Percentiles rank a stretch among this genome's conserved stretches.
These are phyloP conservation scores for Lonchura striata DNA, from an alignment of 2,113 vertebrate genomes.

Conservation along the genomic window DNA sequence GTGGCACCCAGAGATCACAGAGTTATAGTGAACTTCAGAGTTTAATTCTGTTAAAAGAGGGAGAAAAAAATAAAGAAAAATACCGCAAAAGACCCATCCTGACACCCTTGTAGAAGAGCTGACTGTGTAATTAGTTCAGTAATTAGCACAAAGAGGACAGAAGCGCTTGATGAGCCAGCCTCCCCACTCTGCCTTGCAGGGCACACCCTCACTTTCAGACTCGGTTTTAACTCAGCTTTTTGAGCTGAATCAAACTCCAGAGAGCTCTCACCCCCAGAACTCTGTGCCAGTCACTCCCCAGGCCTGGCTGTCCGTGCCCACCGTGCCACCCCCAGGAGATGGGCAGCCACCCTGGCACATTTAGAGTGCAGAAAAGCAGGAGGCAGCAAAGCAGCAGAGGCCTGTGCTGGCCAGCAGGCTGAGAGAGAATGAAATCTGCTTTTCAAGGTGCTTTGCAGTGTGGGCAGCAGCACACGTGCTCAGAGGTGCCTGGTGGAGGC, in stretches of 20 bases:
- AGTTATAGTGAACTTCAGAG: background rate
- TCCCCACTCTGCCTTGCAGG: background rate
- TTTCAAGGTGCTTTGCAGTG: background rate
- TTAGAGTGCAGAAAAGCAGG: fast-evolving
- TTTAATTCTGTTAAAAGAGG: background rate
- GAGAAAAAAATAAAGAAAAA: too few relatives aligned
- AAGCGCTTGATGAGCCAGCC: background rate
- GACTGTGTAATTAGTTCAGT: background rate
- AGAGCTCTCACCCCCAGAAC: background rate
- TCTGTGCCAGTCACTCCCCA: background rate
- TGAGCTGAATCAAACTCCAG: background rate
- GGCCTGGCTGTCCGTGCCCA: background rate
- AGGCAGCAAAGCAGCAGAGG: background rate
- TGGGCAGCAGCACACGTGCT: background rate
- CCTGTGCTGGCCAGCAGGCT: background rate
- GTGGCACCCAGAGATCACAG: background rate
- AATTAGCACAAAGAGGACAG: background rate
- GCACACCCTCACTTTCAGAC: background rate
- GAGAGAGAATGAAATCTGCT: background rate
- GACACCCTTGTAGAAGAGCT: background rate
- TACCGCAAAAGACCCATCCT: fast-evolving
- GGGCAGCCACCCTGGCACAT: background rate
- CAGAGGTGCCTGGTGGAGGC: background rate
- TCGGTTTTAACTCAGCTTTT: background rate
- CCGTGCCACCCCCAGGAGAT: background rate